These are phyloP conservation scores for Catostomus latipinnis DNA, from an alignment of 2,797 vertebrate genomes.

Conservation along the genomic window DNA sequence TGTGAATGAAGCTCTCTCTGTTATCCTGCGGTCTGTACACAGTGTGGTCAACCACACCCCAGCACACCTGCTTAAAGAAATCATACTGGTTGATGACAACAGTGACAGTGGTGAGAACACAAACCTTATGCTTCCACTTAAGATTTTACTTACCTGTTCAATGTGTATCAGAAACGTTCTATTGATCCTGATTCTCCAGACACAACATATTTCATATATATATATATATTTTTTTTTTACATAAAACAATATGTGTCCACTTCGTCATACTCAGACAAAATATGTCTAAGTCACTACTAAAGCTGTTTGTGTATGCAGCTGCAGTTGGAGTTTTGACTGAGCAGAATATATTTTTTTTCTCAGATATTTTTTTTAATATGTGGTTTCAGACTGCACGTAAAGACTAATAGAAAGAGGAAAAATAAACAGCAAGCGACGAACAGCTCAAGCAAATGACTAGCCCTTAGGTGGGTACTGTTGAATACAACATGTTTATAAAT, in stretches of 20 bases:
- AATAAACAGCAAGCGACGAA: background rate
- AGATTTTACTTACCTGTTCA: background rate
- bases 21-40: slow-evolving; percentile 96
- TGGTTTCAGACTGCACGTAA: slow-evolving; percentile 22
- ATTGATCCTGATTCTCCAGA: slow-evolving; percentile 15
- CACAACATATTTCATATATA: background rate
- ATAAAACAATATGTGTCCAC: background rate
- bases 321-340: slow-evolving; percentile 17
- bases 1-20: slow-evolving; percentile 94
- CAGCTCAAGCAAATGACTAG: background rate
- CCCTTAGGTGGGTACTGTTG: slow-evolving; percentile 2
- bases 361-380: background rate
- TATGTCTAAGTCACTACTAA: background rate
- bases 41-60: slow-evolving; percentile 97
- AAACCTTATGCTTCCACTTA: background rate
- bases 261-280: background rate
- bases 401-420: slow-evolving; percentile 19
- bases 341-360: background rate
- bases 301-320: background rate
- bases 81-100: slow-evolving; percentile 98
- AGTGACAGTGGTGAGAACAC: slow-evolving; percentile 88
- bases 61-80: slow-evolving; percentile 92
- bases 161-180: background rate
- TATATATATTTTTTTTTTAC: background rate
- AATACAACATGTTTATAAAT: slow-evolving; percentile 14